Base-by-base conservation (phyloP, 2,888 invertebrate species). In the Calameuta pallipes region DNA sequence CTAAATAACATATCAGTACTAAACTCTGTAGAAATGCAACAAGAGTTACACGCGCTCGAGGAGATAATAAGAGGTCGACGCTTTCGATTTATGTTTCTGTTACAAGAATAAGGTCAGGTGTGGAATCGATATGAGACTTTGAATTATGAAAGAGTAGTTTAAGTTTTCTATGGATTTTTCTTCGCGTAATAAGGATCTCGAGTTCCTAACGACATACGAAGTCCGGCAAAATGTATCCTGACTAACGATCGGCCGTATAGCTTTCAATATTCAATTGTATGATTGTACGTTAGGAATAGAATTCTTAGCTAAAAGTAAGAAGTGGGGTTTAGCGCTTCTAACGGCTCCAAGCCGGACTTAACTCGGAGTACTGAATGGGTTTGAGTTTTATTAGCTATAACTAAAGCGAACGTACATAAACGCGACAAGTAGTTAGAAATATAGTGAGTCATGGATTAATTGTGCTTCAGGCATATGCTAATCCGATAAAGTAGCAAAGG, bases 121-220 rank as follows among this genome's bases (percentile, higher is more conserved):
- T 33, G 76, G 70, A 76, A 82, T 82, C 80, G 80, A 82, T 82
- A 75, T 69, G 74, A 76, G 31, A 77, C 78, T 78, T 76, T 82
- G 76, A 82, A 82, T 80, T 79, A 81, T 81, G 23, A 35, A 81
- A 77, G 79, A 73, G 70, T 73, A 69, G 78, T 80, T 80, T 76
- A 15, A 9, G 23, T 56, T 56, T 56, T 23, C 56, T 56, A 56
- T 56, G 2, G 56, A 56, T 56, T 56, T 56, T 56, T 56, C 56
- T 56, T 56, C 56, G 23, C 41, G 56, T 56, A 56, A 56, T 56
- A 56, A 56, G 15, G 23, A 56, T 41, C 6, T 41, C 15, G 15
- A 41, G 41, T 41, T 15, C 41, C 41, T 56, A 56, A 23, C 56
- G 56, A 56, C 56, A 56, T 56, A 56, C 56, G 56, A 56, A 23